Percentiles rank a stretch among this genome's conserved stretches.
Evolutionary conservation across 2,888 invertebrate genomes (phyloP).

Genomic region (Rutpela maculata): DNA sequence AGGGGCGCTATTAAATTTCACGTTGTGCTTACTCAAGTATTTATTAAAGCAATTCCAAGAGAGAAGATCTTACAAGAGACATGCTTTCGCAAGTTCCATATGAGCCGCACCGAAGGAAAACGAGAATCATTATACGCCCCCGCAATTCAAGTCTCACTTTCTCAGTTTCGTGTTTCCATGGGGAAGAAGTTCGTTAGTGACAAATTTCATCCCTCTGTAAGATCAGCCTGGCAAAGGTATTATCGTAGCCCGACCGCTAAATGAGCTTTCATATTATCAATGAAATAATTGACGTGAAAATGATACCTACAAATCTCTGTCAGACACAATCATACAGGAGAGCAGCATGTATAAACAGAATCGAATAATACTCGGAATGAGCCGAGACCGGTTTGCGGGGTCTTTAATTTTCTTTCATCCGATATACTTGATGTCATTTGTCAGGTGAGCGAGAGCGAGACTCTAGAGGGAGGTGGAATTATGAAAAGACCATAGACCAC

Average conservation of each 20-base stretch:
- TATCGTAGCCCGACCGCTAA: constrained; percentile 45
- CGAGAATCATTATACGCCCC: constrained; percentile 45
- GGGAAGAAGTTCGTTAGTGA: constrained; percentile 48
- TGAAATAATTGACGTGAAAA: constrained; percentile 53
- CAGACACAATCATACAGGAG: constrained; percentile 20
- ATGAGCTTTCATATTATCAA: constrained; percentile 53
- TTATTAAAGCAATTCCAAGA: constrained; percentile 27
- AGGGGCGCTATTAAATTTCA: constrained; percentile 32
- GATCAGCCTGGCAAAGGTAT: constrained; percentile 46
- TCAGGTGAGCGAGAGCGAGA: background rate
- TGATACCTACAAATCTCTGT: constrained; percentile 44
- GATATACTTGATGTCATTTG: constrained; percentile 4
- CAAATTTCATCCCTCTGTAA: constrained; percentile 45
- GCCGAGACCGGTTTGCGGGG: constrained; percentile 15
- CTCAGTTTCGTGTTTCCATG: constrained; percentile 54
- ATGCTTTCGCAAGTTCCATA: constrained; percentile 33
- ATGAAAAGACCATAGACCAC: background rate
- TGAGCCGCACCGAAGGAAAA: constrained; percentile 43
- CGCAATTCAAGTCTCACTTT: constrained; percentile 49
- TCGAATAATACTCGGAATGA: constrained; percentile 21
- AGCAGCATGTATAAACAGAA: constrained; percentile 17
- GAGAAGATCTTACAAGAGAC: background rate
- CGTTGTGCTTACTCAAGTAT: constrained; percentile 26
- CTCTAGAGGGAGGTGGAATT: background rate
- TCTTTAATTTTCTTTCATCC: constrained; percentile 27